These are phyloP conservation scores for Cerastoderma edule DNA, from an alignment of 2,888 invertebrate species.

Conservation along the genomic window DNA sequence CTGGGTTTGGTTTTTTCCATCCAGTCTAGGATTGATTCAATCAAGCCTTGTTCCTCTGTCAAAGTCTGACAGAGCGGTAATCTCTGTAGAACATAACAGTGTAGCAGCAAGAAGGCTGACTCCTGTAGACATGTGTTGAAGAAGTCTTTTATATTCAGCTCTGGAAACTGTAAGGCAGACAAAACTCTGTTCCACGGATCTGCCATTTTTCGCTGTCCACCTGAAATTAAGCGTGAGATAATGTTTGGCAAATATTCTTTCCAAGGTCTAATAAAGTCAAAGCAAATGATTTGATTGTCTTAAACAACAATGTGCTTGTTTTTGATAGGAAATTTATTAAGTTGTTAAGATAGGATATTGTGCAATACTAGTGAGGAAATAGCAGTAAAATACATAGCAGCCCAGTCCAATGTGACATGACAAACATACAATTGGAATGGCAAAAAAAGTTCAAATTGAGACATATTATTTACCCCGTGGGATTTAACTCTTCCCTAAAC, in stretches of 20 bases:
- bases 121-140: conserved; percentile 72
- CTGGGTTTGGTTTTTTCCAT: conserved; percentile 73
- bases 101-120: conserved; percentile 78
- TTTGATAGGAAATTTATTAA: too few relatives aligned
- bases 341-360: too few relatives aligned
- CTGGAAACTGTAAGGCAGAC: conserved; percentile 78
- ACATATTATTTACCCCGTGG: too few relatives aligned
- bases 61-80: conserved; percentile 75
- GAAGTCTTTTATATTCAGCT: conserved; percentile 77
- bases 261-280: too few relatives aligned
- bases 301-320: too few relatives aligned
- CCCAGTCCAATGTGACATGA: too few relatives aligned
- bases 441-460: too few relatives aligned
- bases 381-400: too few relatives aligned
- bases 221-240: conserved; percentile 6
- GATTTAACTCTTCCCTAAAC: too few relatives aligned
- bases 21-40: conserved; percentile 78
- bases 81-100: conserved; percentile 76
- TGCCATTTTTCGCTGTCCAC: conserved; percentile 10
- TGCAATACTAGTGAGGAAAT: too few relatives aligned
- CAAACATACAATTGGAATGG: too few relatives aligned
- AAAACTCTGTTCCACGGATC: conserved; percentile 77
- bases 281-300: too few relatives aligned
- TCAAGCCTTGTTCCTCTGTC: conserved; percentile 70
- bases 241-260: neutral